Evolutionary conservation across 1,140 invertebrate genomes (phyloP).

Genomic region (Drosophila lacteicornis): DNA sequence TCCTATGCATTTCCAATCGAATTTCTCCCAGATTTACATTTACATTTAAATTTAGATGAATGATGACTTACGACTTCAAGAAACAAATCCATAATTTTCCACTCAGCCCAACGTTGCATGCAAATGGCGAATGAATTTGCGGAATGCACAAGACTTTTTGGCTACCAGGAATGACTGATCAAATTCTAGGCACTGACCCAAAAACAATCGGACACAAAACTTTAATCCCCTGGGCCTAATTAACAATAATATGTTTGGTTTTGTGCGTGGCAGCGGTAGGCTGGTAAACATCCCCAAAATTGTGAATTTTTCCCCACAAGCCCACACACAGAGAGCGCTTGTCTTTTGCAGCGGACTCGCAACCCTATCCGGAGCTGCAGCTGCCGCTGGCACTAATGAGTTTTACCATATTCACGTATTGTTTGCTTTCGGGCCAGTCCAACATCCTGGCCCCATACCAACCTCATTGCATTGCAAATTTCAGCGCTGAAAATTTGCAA

Average conservation of each 20-base stretch:
- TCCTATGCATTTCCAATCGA: background rate
- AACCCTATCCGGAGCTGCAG: constrained; percentile 3
- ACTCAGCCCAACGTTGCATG: constrained; percentile 24
- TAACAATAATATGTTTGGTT: constrained; percentile 60
- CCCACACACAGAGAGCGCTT: constrained; percentile 11
- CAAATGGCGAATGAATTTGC: constrained; percentile 44
- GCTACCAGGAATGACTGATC: constrained; percentile 6
- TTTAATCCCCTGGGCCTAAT: constrained; percentile 38
- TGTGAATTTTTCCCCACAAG: constrained; percentile 11
- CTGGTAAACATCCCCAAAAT: constrained; percentile 7
- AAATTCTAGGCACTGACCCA: constrained; percentile 23
- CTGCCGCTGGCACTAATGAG: constrained; percentile 73
- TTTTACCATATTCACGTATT: constrained; percentile 72
- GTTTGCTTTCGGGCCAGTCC: constrained; percentile 47
- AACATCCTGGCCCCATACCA: background rate
- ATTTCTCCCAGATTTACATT: constrained; percentile 1
- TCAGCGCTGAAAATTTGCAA: constrained; percentile 31
- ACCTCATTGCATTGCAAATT: constrained; percentile 46
- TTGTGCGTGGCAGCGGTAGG: background rate
- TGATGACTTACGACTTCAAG: constrained; percentile 15
- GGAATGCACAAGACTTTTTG: constrained; percentile 8
- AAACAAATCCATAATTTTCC: background rate
- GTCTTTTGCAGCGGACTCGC: constrained; percentile 20
- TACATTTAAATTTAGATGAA: background rate
- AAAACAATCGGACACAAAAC: constrained; percentile 13